These are phyloP conservation scores for Temnothorax rugatulus DNA, from an alignment of 2,888 invertebrate genomes.

Conservation along the genomic window DNA sequence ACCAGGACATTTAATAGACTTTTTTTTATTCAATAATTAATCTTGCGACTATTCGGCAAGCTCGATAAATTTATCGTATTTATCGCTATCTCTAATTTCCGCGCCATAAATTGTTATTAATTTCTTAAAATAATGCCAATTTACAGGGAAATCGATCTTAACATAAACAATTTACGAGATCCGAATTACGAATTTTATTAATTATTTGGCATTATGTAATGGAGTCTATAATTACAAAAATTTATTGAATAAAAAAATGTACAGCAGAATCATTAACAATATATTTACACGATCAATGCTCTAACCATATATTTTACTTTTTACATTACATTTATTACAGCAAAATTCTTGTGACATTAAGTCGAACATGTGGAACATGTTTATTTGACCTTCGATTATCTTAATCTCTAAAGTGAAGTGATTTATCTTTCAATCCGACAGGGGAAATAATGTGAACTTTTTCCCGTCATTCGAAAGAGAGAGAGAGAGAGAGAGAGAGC, in stretches of 20 bases:
- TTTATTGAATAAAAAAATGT: too few relatives aligned
- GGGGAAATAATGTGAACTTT: not conserved
- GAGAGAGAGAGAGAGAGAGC: not conserved
- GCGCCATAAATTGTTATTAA: not conserved
- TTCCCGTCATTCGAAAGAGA: not conserved
- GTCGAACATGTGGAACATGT: not conserved
- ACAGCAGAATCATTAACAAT: too few relatives aligned
- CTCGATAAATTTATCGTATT: not conserved
- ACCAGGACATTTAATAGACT: not conserved
- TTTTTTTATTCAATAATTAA: not conserved
- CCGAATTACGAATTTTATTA: not conserved
- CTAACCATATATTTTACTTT: too few relatives aligned
- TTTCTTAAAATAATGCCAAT: not conserved
- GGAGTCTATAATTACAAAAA: not conserved
- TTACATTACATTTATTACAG: too few relatives aligned
- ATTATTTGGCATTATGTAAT: not conserved
- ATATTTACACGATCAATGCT: too few relatives aligned
- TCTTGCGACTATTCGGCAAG: not conserved
- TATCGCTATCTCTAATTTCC: not conserved
- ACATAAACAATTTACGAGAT: not conserved
- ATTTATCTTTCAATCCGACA: not conserved
- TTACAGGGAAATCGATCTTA: not conserved
- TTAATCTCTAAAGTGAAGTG: not conserved
- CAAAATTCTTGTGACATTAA: not conserved
- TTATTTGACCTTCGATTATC: not conserved